A percentile compares a stretch with the other conserved stretches of the same genome.
phyloP scores from a whole-genome alignment of 2,888 invertebrate genomes.

The Mesorhabditis spiculigera region DNA sequence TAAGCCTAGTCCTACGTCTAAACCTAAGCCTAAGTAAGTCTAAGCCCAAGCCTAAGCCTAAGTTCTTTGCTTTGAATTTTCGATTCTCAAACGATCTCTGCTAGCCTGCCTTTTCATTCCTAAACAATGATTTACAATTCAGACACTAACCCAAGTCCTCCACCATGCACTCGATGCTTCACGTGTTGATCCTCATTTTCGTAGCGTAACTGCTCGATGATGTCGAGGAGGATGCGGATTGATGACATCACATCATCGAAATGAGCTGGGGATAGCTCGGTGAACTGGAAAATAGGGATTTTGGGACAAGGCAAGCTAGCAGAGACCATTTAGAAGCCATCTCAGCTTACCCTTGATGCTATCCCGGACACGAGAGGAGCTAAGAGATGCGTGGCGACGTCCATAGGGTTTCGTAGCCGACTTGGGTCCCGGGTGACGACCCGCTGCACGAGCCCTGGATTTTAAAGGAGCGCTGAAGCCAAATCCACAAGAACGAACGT shows the following conservation, averaged over 20 bases:
- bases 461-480: background rate
- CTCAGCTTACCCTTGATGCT: constrained; percentile 19
- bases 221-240: constrained; percentile 50
- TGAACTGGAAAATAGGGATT: too few relatives aligned
- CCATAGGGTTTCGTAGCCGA: constrained; percentile 43
- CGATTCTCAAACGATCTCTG: too few relatives aligned
- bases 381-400: constrained; percentile 49
- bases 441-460: constrained; percentile 50
- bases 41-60: too few relatives aligned
- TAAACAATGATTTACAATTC: too few relatives aligned
- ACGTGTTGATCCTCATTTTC: constrained; percentile 45
- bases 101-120: too few relatives aligned
- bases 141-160: constrained; percentile 26
- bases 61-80: too few relatives aligned
- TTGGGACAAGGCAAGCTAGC: too few relatives aligned
- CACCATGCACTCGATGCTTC: constrained; percentile 24
- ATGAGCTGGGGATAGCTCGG: constrained; percentile 40
- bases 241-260: constrained; percentile 55
- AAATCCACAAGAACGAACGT: constrained; percentile 13
- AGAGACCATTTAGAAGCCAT: too few relatives aligned
- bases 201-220: constrained; percentile 54
- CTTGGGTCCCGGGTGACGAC: constrained; percentile 52
- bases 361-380: constrained; percentile 51
- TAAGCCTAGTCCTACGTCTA: too few relatives aligned
- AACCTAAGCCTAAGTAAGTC: too few relatives aligned